Percentiles rank a stretch among this genome's conserved stretches.
Conservation (phyloP, 2,888 invertebrate species). For the Drosophila neonasuta region DNA sequence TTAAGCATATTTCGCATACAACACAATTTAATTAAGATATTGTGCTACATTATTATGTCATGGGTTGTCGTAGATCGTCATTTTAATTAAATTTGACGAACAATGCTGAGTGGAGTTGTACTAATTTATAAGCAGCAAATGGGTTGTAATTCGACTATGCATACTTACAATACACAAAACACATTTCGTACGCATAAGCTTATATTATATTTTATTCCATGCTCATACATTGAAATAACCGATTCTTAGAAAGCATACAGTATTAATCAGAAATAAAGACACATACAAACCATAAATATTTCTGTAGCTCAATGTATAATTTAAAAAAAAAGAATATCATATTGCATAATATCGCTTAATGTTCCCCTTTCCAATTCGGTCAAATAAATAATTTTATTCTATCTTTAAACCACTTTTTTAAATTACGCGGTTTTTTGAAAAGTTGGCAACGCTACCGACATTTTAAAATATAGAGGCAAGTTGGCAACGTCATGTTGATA, state of each 20-base stretch:
- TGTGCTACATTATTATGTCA: slow-evolving; percentile 38
- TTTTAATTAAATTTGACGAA: slow-evolving; percentile 12
- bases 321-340: slow-evolving; percentile 46
- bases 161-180: slow-evolving; percentile 25
- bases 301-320: slow-evolving; percentile 58
- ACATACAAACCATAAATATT: slow-evolving; percentile 56
- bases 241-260: slow-evolving; percentile 61
- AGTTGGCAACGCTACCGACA: slow-evolving; percentile 38
- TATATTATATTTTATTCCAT: slow-evolving; percentile 57
- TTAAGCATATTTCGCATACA: slow-evolving; percentile 32
- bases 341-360: slow-evolving; percentile 56
- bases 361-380: slow-evolving; percentile 43
- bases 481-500: no score
- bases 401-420: slow-evolving; percentile 3
- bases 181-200: slow-evolving; percentile 53
- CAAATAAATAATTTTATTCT: slow-evolving; percentile 49
- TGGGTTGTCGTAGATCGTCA: slow-evolving; percentile 28
- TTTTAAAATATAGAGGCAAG: background rate
- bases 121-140: slow-evolving; percentile 65
- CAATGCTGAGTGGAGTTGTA: slow-evolving; percentile 52
- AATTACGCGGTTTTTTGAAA: slow-evolving; percentile 4
- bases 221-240: slow-evolving; percentile 57
- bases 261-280: slow-evolving; percentile 67
- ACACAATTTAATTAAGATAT: slow-evolving; percentile 40
- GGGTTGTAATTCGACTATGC: slow-evolving; percentile 68